A percentile compares a stretch with the other conserved stretches of the same genome.
Conservation (phyloP, 53 echinoderm and acorn worm genomes). For the Stichopus horrens region DNA sequence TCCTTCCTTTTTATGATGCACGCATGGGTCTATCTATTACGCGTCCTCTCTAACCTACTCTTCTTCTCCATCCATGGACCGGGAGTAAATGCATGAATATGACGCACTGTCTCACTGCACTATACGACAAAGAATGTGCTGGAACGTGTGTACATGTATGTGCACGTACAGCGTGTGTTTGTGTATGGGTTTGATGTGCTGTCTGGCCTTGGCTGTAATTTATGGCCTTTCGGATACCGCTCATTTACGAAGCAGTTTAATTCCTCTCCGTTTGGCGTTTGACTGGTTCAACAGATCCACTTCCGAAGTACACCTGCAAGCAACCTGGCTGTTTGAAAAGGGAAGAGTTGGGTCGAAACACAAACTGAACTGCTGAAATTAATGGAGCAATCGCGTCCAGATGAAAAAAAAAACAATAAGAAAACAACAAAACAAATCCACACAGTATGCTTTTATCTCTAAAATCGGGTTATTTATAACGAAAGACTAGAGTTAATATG, state of each 20-base stretch:
- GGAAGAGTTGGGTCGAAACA: not conserved
- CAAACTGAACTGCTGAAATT: not conserved
- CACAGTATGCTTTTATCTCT: too few species aligned
- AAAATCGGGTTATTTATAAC: not conserved
- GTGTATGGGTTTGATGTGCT: too few species aligned
- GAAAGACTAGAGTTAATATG: not conserved
- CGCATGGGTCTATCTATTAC: too few species aligned
- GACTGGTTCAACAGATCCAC: not conserved
- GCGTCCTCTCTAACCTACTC: too few species aligned
- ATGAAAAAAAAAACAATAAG: not conserved
- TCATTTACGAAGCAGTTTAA: slow-evolving; percentile 35
- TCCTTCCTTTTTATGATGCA: too few species aligned
- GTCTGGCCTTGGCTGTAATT: not conserved
- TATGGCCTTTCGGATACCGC: slow-evolving; percentile 9
- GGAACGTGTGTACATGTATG: too few species aligned
- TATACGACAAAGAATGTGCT: too few species aligned
- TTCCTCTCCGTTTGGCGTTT: slow-evolving; percentile 10
- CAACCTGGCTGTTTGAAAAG: too few species aligned
- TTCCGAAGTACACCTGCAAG: not conserved
- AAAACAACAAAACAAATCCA: not conserved
- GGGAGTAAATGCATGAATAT: too few species aligned
- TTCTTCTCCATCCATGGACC: too few species aligned
- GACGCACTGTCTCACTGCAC: too few species aligned
- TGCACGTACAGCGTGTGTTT: not conserved
- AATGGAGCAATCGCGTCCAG: not conserved